These are phyloP conservation scores for Odontamblyopus rebecca DNA, from an alignment of 2,797 vertebrate species.

Conservation along the genomic window DNA sequence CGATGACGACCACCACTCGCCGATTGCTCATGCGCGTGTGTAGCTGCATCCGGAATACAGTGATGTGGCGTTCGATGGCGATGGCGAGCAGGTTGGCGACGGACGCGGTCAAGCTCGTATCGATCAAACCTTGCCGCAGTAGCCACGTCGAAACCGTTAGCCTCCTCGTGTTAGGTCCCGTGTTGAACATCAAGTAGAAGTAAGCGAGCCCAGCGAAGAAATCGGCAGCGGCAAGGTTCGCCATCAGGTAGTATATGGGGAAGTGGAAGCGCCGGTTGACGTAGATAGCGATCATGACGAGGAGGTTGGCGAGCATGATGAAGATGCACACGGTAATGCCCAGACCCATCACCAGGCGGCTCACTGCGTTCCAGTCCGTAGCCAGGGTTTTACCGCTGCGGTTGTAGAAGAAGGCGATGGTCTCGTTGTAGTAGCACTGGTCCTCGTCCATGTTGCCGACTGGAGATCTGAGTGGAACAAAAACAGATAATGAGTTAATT, in stretches of 20 bases:
- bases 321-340: slow-evolving; percentile 99
- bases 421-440: slow-evolving; percentile 97
- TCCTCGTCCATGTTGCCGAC: slow-evolving; percentile 77
- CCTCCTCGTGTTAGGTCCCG: slow-evolving; percentile 94
- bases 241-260: slow-evolving; percentile 99
- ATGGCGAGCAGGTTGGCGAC: slow-evolving; percentile 97
- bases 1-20: slow-evolving; percentile 94
- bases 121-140: slow-evolving; percentile 95
- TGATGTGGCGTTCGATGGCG: slow-evolving; percentile 97
- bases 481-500: background rate
- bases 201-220: slow-evolving; percentile 98
- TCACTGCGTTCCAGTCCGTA: slow-evolving; percentile 93
- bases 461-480: slow-evolving; percentile 40
- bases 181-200: slow-evolving; percentile 99
- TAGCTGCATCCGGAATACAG: slow-evolving; percentile 98
- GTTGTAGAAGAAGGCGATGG: slow-evolving; percentile 98
- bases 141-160: slow-evolving; percentile 96
- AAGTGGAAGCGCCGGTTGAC: slow-evolving; percentile 99
- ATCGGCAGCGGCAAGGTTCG: slow-evolving; percentile 97
- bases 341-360: slow-evolving; percentile 96
- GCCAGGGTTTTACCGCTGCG: slow-evolving; percentile 90
- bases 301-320: slow-evolving; percentile 98
- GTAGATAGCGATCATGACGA: slow-evolving; percentile 99
- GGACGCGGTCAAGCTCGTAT: slow-evolving; percentile 95
- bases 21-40: slow-evolving; percentile 98